Conservation (phyloP, 2,797 vertebrate genomes). For the Anolis apletophallus region DNA sequence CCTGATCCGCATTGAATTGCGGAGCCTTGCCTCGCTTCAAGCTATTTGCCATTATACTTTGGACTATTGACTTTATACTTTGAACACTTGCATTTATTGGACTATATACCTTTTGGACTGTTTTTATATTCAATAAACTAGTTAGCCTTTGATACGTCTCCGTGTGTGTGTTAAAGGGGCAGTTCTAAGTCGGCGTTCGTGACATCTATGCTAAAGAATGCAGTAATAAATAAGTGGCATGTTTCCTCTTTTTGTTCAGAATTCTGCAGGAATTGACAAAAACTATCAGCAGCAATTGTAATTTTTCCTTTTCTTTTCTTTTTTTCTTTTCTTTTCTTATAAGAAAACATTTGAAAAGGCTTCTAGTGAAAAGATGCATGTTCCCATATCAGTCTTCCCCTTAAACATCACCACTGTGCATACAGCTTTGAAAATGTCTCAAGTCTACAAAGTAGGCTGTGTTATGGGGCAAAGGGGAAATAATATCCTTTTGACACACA, state of each 20-base stretch:
- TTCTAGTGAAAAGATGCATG: not conserved
- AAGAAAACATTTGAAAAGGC: not conserved
- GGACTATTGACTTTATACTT: too few species aligned
- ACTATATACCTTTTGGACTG: too few species aligned
- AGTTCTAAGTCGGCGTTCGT: too few species aligned
- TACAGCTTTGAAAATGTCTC: not conserved
- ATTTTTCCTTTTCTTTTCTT: not conserved
- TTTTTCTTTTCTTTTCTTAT: not conserved
- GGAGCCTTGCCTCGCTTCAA: too few species aligned
- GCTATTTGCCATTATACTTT: too few species aligned
- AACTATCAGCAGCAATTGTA: not conserved
- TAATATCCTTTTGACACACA: not conserved
- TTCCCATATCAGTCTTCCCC: not conserved
- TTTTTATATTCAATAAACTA: too few species aligned
- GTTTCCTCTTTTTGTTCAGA: slow-evolving; percentile 23
- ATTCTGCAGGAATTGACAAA: slow-evolving; percentile 5
- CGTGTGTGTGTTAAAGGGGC: too few species aligned
- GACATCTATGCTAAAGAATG: slow-evolving; percentile 38
- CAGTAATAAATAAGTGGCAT: not conserved
- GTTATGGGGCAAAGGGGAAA: not conserved
- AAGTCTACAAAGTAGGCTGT: not conserved
- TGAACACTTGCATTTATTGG: too few species aligned
- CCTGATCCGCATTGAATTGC: too few species aligned
- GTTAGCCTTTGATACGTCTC: too few species aligned
- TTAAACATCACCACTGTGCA: not conserved